Base-by-base conservation (phyloP, 2,888 invertebrate genomes). In the Scaptomyza parva region DNA sequence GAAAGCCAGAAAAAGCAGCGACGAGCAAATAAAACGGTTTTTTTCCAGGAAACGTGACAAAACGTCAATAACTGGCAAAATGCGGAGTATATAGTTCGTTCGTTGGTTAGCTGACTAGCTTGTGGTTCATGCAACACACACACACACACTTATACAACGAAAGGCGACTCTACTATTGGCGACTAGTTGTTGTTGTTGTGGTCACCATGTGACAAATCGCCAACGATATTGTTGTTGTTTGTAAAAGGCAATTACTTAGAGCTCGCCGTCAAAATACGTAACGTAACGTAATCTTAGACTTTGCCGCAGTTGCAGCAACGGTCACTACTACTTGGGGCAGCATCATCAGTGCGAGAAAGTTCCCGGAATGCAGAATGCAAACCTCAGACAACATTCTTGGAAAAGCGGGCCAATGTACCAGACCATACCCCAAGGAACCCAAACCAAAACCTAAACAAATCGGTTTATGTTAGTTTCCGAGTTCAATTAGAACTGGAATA, bases 1-100 rank as follows among this genome's bases (percentile, higher is more conserved):
- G 48, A 76, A 85, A 82, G 70, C 73, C 67, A 67, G 28, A 28
- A 33, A 35, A 8, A 33, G 18, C 45, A 30, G 70, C 69, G 77
- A 50, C 80, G 61, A 83, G 70, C 84, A 83, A 83, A 83, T 83
- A 80, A 88, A 88, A 81, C 88, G 79, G 81, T 87, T 89, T 83
- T 83, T 78, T 83, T 89, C 90, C 84, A 76, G 78, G 89, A 89
- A 89, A 87, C 89, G 90, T 89, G 90, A 89, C 89, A 81, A 89
- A 89, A 89, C 89, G 89, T 85, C 89, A 89, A 89, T 86, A 82
- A 72, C 71, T 70, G 67, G 54, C 55, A 52, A 57, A 52, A 57
- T 48, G 59, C 68, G 51, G 59, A 48, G 64, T 70, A 63, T 35
- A 14, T n/a, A 22, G 26, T 26, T 26, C 26, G 78, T 73, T 67